Evolutionary conservation across 2,888 invertebrate genomes (phyloP).

Genomic region (Tupiocoris notatus): DNA sequence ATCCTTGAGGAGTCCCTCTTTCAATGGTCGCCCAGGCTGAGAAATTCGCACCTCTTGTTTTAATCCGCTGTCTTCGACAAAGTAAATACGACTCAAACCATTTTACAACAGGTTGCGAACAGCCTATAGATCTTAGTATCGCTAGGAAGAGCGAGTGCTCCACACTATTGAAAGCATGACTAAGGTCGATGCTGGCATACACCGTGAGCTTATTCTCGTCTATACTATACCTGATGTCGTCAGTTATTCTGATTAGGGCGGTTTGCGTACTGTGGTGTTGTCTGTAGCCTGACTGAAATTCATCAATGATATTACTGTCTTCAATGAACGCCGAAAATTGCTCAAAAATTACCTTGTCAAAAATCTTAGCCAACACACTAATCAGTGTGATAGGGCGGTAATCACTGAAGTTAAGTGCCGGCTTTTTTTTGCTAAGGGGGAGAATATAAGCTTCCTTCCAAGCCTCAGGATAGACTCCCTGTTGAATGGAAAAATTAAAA

Average conservation of each 20-base stretch:
- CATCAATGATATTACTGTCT: background rate
- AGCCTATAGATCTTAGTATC: background rate
- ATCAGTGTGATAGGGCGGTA: background rate
- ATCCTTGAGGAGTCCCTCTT: constrained; percentile 5
- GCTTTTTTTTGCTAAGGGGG: too few relatives aligned
- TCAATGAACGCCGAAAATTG: background rate
- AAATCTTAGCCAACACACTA: constrained; percentile 1
- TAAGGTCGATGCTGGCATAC: constrained; percentile 2
- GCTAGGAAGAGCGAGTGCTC: background rate
- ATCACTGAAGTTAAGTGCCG: too few relatives aligned
- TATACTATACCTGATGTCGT: background rate
- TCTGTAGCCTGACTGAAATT: too few relatives aligned
- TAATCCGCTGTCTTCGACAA: background rate
- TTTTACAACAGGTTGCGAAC: background rate
- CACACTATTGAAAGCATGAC: constrained; percentile 13
- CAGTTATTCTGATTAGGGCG: background rate
- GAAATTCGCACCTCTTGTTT: background rate
- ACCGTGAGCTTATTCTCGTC: background rate
- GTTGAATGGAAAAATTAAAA: too few relatives aligned
- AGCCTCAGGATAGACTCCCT: too few relatives aligned
- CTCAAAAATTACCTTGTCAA: background rate
- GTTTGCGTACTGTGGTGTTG: background rate
- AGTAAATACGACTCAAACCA: constrained; percentile 1
- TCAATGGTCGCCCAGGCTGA: background rate
- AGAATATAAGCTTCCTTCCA: too few relatives aligned